phyloP scores from a whole-genome alignment of 2,113 vertebrate genomes.

The Kobus ellipsiprymnus region DNA sequence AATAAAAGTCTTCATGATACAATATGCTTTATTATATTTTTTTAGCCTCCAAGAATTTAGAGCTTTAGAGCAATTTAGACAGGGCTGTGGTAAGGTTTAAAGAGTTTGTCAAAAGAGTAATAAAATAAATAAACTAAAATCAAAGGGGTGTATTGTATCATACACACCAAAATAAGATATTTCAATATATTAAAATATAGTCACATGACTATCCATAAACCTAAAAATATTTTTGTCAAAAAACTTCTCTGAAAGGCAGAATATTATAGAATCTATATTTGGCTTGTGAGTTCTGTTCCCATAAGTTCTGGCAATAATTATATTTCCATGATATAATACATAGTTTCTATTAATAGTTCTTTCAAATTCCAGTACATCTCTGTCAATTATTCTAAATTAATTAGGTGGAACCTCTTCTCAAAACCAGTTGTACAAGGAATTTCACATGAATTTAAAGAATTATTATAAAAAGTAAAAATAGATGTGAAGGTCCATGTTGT shows the following conservation, averaged over 20 bases:
- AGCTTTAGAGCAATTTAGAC: not conserved
- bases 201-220: not conserved
- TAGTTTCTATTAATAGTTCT: not conserved
- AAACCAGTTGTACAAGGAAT: not conserved
- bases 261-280: not conserved
- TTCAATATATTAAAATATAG: not conserved
- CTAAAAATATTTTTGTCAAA: not conserved
- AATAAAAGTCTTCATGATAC: not conserved
- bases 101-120: not conserved
- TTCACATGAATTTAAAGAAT: not conserved
- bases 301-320: not conserved
- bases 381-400: conserved; percentile 38
- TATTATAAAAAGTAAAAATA: conserved; percentile 6
- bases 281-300: not conserved
- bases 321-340: not conserved
- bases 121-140: not conserved
- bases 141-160: not conserved
- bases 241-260: not conserved
- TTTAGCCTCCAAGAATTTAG: not conserved
- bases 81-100: not conserved
- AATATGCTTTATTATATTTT: not conserved
- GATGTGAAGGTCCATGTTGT: not conserved
- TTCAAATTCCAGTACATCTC: not conserved
- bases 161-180: not conserved
- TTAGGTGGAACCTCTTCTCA: not conserved